Evolutionary conservation across 2,888 invertebrate genomes (phyloP), one percentile per base, ranked within the genome.

Genomic region (Brachypalpus laphriformis): DNA sequence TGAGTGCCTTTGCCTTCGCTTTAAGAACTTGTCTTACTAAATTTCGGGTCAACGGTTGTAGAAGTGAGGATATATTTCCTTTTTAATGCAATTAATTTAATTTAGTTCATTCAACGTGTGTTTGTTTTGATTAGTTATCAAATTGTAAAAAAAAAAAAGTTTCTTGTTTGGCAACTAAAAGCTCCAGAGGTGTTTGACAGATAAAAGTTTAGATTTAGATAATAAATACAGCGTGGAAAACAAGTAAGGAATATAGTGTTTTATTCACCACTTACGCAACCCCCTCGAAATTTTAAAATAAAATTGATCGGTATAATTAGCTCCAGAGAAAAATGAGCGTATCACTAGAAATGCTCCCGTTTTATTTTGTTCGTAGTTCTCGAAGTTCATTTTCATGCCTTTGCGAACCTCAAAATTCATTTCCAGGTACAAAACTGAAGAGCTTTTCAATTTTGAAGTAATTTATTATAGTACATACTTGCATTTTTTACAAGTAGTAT

Each of bases 161-260:
- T 18, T 16, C 70, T 77, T 72, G 57, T 78, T 74, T 74, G 65
- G 25, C 70, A 49, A 25, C 8, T 66, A 14, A 65, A 70, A 89
- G 89, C 89, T 90, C 89, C 51, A 7, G 8, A 45, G 74, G 78
- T 88, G 87, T 83, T 63, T 61, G 68, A 31, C 81, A 71, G 82
- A 86, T 75, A 31, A 25, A 57, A 80, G 72, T 16, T 49, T 75
- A 31, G 1, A 14, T 40, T n/a, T n/a, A n/a, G 31, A 34, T 76
- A 87, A 86, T n/a, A 85, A 86, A 87, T 89, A 87, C 87, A 88
- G 86, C 82, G 78, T 81, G 68, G 88, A 87, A 86, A 82, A 51
- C n/a, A 56, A 42, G n/a, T 25, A 22, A n/a, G 8, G 47, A 20
- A 11, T 47, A 1, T n/a, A 2, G 3, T 28, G 0, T 59, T 70